Percentiles rank a stretch among this genome's conserved stretches.
These are phyloP conservation scores for Drosophila lacteicornis DNA, from an alignment of 1,140 invertebrate genomes.

Conservation along the genomic window DNA sequence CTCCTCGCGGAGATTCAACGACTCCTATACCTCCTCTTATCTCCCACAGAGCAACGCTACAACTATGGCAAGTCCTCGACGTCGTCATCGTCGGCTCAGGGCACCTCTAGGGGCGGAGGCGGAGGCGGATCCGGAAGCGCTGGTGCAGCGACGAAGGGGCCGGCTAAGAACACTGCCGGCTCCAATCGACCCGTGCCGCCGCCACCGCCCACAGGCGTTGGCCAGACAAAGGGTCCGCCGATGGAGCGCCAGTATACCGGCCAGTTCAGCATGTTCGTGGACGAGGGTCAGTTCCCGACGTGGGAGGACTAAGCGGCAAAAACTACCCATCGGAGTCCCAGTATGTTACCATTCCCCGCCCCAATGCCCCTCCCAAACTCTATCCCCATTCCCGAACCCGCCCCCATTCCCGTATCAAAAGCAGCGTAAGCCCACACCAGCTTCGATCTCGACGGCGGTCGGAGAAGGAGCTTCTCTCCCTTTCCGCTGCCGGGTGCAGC, in stretches of 20 bases:
- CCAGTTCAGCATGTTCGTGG: slow-evolving; percentile 83
- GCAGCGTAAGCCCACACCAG: slow-evolving; percentile 3
- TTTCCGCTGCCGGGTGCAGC: slow-evolving; percentile 23
- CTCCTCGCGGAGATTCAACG: too few relatives aligned
- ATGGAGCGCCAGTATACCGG: slow-evolving; percentile 71
- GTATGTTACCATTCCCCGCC: background rate
- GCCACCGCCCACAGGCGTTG: slow-evolving; percentile 11
- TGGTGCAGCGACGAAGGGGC: slow-evolving; percentile 31
- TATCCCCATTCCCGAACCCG: background rate
- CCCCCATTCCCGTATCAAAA: slow-evolving; percentile 1
- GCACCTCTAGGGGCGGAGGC: slow-evolving; percentile 31
- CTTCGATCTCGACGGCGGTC: slow-evolving; percentile 15
- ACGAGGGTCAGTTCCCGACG: slow-evolving; percentile 82
- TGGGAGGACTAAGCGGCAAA: slow-evolving; percentile 79
- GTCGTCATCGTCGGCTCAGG: slow-evolving; percentile 25
- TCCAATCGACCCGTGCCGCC: slow-evolving; percentile 20
- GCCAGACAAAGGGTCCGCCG: slow-evolving; percentile 39
- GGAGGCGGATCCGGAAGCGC: slow-evolving; percentile 22
- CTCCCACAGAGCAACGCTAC: slow-evolving; percentile 64
- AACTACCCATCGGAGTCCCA: background rate
- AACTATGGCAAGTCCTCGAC: slow-evolving; percentile 60
- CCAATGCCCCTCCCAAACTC: background rate
- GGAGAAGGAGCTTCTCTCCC: background rate
- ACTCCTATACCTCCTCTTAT: background rate
- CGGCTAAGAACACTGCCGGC: slow-evolving; percentile 8